phyloP scores from a whole-genome alignment of 2,888 invertebrate species.

The Antheraea yamamai region DNA sequence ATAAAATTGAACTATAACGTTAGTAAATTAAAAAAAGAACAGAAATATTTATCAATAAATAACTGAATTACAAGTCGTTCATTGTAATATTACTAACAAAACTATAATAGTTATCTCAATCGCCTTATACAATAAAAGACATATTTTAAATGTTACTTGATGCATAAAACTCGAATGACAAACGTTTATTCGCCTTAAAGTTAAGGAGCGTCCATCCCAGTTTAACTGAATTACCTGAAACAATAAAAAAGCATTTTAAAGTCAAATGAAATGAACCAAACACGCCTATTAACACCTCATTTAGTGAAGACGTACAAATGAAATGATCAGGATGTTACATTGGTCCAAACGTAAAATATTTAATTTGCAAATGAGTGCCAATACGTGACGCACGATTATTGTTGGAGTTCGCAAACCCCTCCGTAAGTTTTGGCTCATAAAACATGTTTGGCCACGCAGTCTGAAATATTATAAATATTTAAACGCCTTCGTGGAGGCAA shows the following conservation, averaged over 20 bases:
- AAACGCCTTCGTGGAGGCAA: too few relatives aligned
- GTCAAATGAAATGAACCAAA: conserved; percentile 22
- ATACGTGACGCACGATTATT: conserved; percentile 52
- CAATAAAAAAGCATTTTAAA: conserved; percentile 30
- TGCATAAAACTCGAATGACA: not conserved
- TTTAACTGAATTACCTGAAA: conserved; percentile 40
- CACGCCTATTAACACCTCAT: conserved; percentile 21
- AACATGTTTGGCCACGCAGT: not conserved
- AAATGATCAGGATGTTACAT: conserved; percentile 50
- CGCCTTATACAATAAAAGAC: too few relatives aligned
- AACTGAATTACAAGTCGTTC: too few relatives aligned
- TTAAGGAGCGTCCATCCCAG: conserved; percentile 9
- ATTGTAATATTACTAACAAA: too few relatives aligned
- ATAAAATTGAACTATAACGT: too few relatives aligned
- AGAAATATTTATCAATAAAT: too few relatives aligned
- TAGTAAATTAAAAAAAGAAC: too few relatives aligned
- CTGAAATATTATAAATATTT: too few relatives aligned
- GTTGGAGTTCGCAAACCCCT: conserved; percentile 24
- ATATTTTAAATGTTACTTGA: too few relatives aligned
- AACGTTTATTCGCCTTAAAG: not conserved
- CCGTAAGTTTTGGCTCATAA: not conserved
- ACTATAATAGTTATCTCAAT: too few relatives aligned
- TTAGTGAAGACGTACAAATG: conserved; percentile 45
- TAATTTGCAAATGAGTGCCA: conserved; percentile 48
- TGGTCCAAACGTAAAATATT: conserved; percentile 48